Evolutionary conservation across 2,888 invertebrate species (phyloP).

Genomic region (Cenopis cana): DNA sequence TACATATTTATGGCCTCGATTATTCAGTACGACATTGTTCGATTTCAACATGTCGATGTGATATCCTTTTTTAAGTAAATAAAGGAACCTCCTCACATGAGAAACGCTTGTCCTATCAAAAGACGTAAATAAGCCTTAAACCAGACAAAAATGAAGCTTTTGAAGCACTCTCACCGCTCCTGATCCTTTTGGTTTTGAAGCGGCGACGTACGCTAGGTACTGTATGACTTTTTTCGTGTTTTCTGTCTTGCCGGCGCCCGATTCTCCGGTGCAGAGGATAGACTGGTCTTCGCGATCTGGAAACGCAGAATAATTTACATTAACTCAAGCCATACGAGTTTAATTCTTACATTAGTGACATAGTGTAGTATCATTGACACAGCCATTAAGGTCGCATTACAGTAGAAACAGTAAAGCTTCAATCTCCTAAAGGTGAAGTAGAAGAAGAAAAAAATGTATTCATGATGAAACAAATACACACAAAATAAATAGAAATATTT

Average conservation of each 20-base stretch:
- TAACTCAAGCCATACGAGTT: too few species aligned
- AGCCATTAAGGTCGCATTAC: too few species aligned
- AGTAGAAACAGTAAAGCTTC: too few species aligned
- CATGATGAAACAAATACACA: too few species aligned
- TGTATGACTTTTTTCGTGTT: conserved; percentile 99
- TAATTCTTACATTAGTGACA: too few species aligned
- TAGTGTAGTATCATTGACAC: too few species aligned
- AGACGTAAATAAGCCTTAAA: not conserved
- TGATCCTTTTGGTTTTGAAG: conserved; percentile 96
- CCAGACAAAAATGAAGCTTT: not conserved
- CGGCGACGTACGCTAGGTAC: conserved; percentile 99
- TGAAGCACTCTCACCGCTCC: conserved; percentile 89
- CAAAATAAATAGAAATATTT: too few species aligned
- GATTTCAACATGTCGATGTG: not conserved
- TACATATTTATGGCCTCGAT: not conserved
- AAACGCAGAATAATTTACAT: conserved; percentile 47
- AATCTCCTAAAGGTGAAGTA: too few species aligned
- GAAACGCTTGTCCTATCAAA: not conserved
- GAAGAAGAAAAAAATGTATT: too few species aligned
- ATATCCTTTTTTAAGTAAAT: not conserved
- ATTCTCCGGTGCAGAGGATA: conserved; percentile 99
- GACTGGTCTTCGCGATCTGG: conserved; percentile 99
- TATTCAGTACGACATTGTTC: not conserved
- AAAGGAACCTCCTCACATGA: not conserved
- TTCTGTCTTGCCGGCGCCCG: conserved; percentile 99